phyloP scores from a whole-genome alignment of 2,113 vertebrate genomes.

The Halcyon senegalensis region DNA sequence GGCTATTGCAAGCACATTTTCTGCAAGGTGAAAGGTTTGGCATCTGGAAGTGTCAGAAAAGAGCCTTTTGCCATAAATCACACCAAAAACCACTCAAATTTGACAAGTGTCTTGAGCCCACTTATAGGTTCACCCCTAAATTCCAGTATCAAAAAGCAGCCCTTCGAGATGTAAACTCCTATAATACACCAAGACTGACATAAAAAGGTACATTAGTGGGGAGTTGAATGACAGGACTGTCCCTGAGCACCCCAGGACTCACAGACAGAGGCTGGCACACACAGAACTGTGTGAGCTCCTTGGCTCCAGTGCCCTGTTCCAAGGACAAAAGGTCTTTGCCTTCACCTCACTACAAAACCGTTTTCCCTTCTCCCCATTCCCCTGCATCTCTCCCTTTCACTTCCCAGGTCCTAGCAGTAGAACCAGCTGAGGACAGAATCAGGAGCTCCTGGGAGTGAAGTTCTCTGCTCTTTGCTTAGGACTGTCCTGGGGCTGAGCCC shows the following conservation, averaged over 20 bases:
- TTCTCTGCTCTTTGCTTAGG: accelerated
- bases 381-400: neutral
- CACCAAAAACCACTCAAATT: conserved; percentile 69
- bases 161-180: conserved; percentile 61
- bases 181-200: conserved; percentile 28
- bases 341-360: neutral
- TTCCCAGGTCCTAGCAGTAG: neutral
- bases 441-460: neutral
- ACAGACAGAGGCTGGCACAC: neutral
- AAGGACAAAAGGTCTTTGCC: neutral
- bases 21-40: conserved; percentile 68
- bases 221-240: neutral
- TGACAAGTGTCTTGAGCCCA: conserved; percentile 72
- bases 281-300: neutral
- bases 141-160: conserved; percentile 73
- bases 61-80: conserved; percentile 79
- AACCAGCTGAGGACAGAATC: neutral
- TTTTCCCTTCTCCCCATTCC: neutral
- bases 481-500: neutral
- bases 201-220: neutral
- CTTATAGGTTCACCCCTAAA: conserved; percentile 65
- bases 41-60: conserved; percentile 80
- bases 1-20: conserved; percentile 50
- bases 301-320: neutral
- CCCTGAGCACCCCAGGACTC: neutral